These are phyloP conservation scores for Cyrtodaria siliqua DNA, from an alignment of 2,888 invertebrate species.

Conservation along the genomic window DNA sequence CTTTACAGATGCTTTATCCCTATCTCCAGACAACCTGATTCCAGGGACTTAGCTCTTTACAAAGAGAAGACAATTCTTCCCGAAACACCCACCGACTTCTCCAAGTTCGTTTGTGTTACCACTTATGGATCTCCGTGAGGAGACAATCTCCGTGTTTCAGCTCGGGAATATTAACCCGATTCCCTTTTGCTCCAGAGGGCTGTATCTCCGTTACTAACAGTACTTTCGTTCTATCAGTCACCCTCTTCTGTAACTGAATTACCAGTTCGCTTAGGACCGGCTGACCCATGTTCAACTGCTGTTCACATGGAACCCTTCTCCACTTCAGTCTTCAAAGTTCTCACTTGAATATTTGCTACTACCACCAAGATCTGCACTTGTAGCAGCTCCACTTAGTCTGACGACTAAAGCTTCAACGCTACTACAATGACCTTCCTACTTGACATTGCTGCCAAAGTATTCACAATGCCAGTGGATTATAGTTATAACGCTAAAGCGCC, in stretches of 20 bases:
- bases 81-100: slow-evolving; percentile 84
- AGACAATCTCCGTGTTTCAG: slow-evolving; percentile 88
- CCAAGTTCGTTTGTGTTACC: slow-evolving; percentile 81
- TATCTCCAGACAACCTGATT: slow-evolving; percentile 86
- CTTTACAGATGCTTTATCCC: slow-evolving; percentile 85
- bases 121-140: slow-evolving; percentile 89
- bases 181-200: no score
- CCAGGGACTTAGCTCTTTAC: slow-evolving; percentile 85
- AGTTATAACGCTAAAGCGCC: slow-evolving; percentile 86
- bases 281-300: no score
- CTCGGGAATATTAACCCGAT: slow-evolving; percentile 86
- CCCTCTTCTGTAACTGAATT: no score
- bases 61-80: slow-evolving; percentile 87
- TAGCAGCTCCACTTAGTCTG: slow-evolving; percentile 87
- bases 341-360: slow-evolving; percentile 91
- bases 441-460: no score
- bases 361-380: slow-evolving; percentile 89
- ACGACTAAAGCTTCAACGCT: slow-evolving; percentile 89
- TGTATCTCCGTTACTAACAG: no score
- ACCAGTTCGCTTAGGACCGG: no score
- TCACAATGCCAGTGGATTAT: no score
- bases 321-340: slow-evolving; percentile 86
- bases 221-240: no score
- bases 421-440: slow-evolving; percentile 88
- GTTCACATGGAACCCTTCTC: slow-evolving; percentile 89